A percentile compares a stretch with the other conserved stretches of the same genome.
Evolutionary conservation across 1,140 invertebrate species (phyloP).

Genomic region (Brachionus rotundiformis): DNA sequence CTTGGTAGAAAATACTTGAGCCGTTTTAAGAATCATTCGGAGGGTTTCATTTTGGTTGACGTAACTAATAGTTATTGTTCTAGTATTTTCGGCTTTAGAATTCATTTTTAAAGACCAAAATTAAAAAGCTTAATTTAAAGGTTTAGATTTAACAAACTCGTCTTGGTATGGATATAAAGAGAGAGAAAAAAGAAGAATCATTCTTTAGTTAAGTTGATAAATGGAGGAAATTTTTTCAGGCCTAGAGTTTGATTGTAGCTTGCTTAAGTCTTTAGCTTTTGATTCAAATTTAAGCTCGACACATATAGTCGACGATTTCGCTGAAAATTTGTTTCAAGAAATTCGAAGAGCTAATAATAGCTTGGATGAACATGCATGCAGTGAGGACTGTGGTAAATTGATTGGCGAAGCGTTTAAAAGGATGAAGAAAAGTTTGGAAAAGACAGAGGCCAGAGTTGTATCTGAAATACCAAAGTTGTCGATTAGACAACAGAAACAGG

Average conservation of each 20-base stretch:
- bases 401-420: not conserved
- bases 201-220: not conserved
- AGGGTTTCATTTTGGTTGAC: not conserved
- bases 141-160: not conserved
- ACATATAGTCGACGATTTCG: not conserved
- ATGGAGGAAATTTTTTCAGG: constrained; percentile 10
- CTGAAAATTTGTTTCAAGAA: not conserved
- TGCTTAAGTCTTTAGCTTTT: not conserved
- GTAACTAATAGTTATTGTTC: not conserved
- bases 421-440: not conserved
- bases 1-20: not conserved
- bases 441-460: not conserved
- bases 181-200: not conserved
- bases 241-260: not conserved
- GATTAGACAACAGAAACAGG: not conserved
- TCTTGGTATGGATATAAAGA: not conserved
- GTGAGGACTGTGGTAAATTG: not conserved
- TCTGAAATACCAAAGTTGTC: not conserved
- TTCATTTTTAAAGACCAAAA: not conserved
- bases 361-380: not conserved
- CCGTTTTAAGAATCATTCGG: not conserved
- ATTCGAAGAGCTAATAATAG: not conserved
- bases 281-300: not conserved
- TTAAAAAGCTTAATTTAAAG: not conserved
- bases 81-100: not conserved